Percentiles rank a stretch among this genome's conserved stretches.
phyloP scores from a whole-genome alignment of 2,113 vertebrate species.

The Elanus axillaris region DNA sequence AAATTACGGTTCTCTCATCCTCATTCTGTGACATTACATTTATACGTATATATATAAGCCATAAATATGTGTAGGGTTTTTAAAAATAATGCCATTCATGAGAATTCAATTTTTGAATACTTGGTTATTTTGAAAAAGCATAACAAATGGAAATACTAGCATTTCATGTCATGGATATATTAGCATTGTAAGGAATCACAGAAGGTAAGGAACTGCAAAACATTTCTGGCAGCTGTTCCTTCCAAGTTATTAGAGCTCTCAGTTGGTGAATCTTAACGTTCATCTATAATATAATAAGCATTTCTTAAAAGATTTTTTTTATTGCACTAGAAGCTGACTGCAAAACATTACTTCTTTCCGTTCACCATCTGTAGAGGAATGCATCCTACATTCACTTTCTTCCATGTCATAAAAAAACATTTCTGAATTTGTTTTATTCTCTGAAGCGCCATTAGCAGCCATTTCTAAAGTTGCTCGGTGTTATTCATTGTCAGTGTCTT shows the following conservation, averaged over 20 bases:
- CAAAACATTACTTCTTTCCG: neutral
- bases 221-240: neutral
- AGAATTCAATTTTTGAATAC: neutral
- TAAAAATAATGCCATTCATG: neutral
- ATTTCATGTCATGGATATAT: no score
- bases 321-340: neutral
- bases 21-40: no score
- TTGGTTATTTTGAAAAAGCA: neutral
- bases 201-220: neutral
- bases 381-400: no score
- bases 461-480: neutral
- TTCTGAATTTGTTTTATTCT: neutral
- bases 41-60: neutral
- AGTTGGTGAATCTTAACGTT: neutral
- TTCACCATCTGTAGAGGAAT: neutral
- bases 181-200: no score
- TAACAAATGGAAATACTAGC: neutral
- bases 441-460: neutral
- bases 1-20: neutral
- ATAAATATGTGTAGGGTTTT: rapidly evolving
- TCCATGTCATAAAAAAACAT: neutral
- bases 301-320: neutral
- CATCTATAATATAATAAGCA: neutral
- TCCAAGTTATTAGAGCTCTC: neutral
- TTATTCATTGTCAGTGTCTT: neutral